Evolutionary conservation across 2,797 vertebrate species (phyloP).

Genomic region (Acrocephalus scirpaceus): DNA sequence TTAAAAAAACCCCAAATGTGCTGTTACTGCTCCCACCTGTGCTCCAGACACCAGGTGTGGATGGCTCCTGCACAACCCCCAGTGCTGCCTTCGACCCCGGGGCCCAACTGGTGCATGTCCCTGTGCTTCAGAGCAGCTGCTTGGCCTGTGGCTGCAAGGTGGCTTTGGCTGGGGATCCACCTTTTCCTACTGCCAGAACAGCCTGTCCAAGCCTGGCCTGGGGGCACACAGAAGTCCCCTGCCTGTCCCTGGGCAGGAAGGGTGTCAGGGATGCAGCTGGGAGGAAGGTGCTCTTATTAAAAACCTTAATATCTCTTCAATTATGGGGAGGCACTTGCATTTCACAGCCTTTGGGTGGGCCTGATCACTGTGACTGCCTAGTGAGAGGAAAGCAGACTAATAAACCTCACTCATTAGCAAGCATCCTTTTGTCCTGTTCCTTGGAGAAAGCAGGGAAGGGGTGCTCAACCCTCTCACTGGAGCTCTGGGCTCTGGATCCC

Average conservation of each 20-base stretch:
- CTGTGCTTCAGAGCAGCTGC: not conserved
- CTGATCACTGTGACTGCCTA: not conserved
- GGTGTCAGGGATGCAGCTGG: not conserved
- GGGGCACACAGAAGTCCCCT: not conserved
- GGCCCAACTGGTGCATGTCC: not conserved
- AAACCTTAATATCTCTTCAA: not conserved
- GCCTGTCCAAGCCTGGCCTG: not conserved
- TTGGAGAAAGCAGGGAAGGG: not conserved
- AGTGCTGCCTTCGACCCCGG: not conserved
- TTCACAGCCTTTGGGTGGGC: not conserved
- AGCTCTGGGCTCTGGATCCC: not conserved
- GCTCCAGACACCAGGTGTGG: not conserved
- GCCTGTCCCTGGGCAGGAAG: not conserved
- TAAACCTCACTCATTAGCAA: fast-evolving
- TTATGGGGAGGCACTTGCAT: not conserved
- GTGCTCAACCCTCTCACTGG: not conserved
- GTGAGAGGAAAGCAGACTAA: not conserved
- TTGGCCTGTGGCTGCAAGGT: not conserved
- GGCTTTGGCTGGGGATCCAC: not conserved
- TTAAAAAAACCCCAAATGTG: fast-evolving
- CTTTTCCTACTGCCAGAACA: not conserved
- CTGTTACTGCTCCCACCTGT: not conserved
- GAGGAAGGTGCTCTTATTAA: not conserved
- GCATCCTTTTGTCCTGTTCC: not conserved
- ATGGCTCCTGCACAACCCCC: not conserved